Conservation (phyloP, 2,888 invertebrate species). For the Scaptomyza flava region DNA sequence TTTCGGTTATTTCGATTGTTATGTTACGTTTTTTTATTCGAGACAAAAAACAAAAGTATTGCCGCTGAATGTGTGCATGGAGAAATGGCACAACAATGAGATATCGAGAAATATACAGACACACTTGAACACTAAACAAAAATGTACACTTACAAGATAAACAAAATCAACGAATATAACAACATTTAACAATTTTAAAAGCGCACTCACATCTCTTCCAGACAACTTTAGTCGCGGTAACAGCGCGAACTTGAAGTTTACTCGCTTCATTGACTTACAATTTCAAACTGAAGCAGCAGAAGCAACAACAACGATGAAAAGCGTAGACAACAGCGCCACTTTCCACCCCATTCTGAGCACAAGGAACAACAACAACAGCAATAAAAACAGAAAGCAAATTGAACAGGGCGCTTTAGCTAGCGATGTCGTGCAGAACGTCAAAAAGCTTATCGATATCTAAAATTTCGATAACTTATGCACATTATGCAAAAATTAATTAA, state of each 20-base stretch:
- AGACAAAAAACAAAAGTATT: slow-evolving; percentile 46
- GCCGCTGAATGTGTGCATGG: slow-evolving; percentile 50
- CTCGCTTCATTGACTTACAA: slow-evolving; percentile 84
- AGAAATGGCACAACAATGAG: slow-evolving; percentile 56
- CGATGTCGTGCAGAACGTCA: slow-evolving; percentile 31
- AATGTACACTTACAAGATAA: slow-evolving; percentile 51
- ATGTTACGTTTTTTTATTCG: slow-evolving; percentile 31
- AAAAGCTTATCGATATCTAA: slow-evolving; percentile 35
- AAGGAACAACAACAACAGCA: slow-evolving; percentile 35
- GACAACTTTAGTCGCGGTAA: slow-evolving; percentile 85
- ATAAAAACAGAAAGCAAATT: slow-evolving; percentile 38
- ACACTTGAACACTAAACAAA: slow-evolving; percentile 62
- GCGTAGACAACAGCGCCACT: slow-evolving; percentile 42
- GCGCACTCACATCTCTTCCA: slow-evolving; percentile 84
- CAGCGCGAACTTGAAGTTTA: slow-evolving; percentile 84
- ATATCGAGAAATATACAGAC: slow-evolving; percentile 51
- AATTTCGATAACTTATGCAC: slow-evolving; percentile 23
- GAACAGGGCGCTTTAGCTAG: slow-evolving; percentile 44
- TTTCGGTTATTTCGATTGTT: slow-evolving; percentile 39
- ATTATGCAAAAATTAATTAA: background rate
- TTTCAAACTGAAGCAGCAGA: slow-evolving; percentile 77
- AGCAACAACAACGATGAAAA: slow-evolving; percentile 49
- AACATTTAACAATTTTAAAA: slow-evolving; percentile 58
- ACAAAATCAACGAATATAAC: slow-evolving; percentile 44
- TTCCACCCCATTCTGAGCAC: slow-evolving; percentile 64